Conservation (phyloP, 2,113 vertebrate species). For the Bambusicola thoracicus region DNA sequence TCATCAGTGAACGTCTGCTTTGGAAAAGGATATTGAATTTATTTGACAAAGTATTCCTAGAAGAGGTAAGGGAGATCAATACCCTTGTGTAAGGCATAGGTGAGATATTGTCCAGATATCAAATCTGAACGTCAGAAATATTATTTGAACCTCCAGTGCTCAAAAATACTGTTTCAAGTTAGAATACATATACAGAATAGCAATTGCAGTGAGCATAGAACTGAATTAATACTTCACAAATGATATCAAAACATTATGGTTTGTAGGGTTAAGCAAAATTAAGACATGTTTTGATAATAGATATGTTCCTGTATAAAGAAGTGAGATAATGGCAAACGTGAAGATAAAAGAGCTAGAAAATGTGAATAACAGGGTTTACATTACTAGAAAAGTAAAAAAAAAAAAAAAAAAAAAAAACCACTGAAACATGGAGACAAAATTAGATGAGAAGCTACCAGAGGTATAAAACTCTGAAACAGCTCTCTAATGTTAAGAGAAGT, state of each 20-base stretch:
- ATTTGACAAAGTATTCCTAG: constrained; percentile 3
- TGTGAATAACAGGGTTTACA: not conserved
- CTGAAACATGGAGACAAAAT: not conserved
- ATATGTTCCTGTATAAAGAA: not conserved
- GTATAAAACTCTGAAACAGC: not conserved
- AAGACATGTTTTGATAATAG: not conserved
- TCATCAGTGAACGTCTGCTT: constrained; percentile 11
- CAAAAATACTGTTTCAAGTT: not conserved
- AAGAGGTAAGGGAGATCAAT: constrained; percentile 28
- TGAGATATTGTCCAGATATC: not conserved
- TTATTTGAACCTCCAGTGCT: not conserved
- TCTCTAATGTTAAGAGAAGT: not conserved
- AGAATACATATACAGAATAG: not conserved
- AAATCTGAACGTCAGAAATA: not conserved
- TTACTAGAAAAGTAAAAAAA: not conserved
- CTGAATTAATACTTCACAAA: not conserved
- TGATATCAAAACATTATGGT: not conserved
- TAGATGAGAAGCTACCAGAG: not conserved
- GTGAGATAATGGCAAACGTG: not conserved
- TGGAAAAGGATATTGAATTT: constrained; percentile 2
- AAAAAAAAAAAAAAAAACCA: not conserved
- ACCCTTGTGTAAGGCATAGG: not conserved
- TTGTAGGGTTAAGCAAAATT: not conserved
- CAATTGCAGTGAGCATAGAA: not conserved
- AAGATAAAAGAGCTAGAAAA: not conserved